These are phyloP conservation scores for Tauraco hartlaubi DNA, from an alignment of 2,797 vertebrate species.

Conservation along the genomic window DNA sequence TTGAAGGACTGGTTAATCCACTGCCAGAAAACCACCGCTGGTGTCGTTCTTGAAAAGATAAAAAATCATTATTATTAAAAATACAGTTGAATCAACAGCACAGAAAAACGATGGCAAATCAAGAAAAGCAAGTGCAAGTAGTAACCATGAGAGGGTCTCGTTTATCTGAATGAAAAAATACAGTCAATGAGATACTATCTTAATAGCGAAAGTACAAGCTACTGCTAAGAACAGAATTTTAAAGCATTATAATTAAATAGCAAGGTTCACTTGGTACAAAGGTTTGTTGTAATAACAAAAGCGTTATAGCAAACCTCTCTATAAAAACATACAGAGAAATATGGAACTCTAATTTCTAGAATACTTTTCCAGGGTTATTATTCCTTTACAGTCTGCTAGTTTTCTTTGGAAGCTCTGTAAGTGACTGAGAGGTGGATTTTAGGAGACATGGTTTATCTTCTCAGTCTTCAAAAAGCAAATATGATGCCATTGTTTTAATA, in stretches of 20 bases:
- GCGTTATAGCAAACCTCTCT: not conserved
- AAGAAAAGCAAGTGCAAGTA: not conserved
- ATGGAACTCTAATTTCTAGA: not conserved
- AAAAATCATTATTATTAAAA: not conserved
- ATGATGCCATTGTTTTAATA: not conserved
- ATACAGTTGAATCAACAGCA: not conserved
- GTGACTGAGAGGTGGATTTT: not conserved
- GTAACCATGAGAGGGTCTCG: not conserved
- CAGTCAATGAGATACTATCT: not conserved
- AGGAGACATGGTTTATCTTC: not conserved
- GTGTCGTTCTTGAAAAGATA: slow-evolving; percentile 87
- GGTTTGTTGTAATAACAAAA: not conserved
- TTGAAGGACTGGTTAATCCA: slow-evolving; percentile 99
- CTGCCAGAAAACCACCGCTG: slow-evolving; percentile 97
- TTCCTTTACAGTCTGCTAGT: not conserved
- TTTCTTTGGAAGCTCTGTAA: not conserved
- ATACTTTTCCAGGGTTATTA: not conserved
- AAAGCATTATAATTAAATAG: not conserved
- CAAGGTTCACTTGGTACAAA: not conserved
- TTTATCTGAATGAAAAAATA: not conserved
- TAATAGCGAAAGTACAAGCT: not conserved
- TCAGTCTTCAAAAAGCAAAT: not conserved
- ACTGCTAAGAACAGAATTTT: not conserved
- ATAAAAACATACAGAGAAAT: not conserved
- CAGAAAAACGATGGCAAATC: not conserved